Base-by-base conservation (phyloP, 2,797 vertebrate species). In the Alfaro cultratus region DNA sequence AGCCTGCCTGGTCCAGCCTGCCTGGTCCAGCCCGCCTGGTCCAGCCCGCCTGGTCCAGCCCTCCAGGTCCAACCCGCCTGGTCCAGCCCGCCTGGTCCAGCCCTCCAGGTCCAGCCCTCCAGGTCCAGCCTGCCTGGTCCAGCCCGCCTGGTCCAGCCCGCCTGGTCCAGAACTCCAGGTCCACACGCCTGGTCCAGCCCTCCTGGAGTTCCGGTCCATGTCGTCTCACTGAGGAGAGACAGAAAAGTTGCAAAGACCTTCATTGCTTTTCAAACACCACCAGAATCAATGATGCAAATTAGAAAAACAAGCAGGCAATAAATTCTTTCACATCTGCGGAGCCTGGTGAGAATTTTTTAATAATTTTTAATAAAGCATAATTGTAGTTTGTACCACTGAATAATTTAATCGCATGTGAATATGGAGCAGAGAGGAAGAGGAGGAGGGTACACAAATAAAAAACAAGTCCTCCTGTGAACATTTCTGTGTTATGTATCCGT, bases 361-460 rank as follows among this genome's bases (percentile, higher is more conserved):
- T 98, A 97, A 97, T 99, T 99, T 98, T 98, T 99, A 98, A 99
- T 99, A 99, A 98, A 98, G 96, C 97, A 96, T 98, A 97, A 99
- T 99, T 99, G 97, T 97, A 97, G 97, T 98, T 98, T 98, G 97
- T 98, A 98, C 95, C 96, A 93, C 96, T 98, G 97, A 98, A 99
- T 99, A 99, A 99, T 99, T 98, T 97, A 99, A 98, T 97, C 96
- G 96, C 95, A 95, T 95, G 95, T 94, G 96, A 96, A 96, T 96
- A 95, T 95, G 95, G 91, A 96, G 93, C 78, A 74, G 47, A 81
- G 94, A 92, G 81, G 76, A 93, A 79, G 79, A 94, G 94, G 85
- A 92, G 94, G 53, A 90, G 86, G 89, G 84, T 70, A 67, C 82
- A 86, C 55, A 75, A 82, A 80, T 89, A 75, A 78, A 84, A 83